A percentile compares a stretch with the other conserved stretches of the same genome.
phyloP scores from a whole-genome alignment of 92 coral and sea anemone genomes.

The Bergia puertoricense region DNA sequence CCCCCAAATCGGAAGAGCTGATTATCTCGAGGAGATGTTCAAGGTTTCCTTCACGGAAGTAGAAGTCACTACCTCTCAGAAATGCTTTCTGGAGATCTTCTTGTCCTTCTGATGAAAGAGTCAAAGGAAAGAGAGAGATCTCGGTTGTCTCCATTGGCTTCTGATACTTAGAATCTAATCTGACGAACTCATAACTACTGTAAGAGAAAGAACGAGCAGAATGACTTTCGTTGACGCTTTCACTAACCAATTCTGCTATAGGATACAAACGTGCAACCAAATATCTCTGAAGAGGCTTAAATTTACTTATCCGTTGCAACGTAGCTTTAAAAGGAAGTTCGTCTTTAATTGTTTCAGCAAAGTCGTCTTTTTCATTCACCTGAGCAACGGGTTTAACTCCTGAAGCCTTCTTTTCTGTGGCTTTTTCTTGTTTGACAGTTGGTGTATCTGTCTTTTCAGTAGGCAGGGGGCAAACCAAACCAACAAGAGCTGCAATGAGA shows the following conservation, averaged over 20 bases:
- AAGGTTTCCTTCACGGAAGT: slow-evolving; percentile 77
- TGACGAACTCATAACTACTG: slow-evolving; percentile 73
- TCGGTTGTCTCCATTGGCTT: slow-evolving; percentile 57
- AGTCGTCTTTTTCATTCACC: neutral
- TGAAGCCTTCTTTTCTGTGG: neutral
- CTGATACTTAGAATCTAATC: slow-evolving; percentile 58
- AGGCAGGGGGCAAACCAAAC: slow-evolving; percentile 73
- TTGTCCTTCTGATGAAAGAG: slow-evolving; percentile 68
- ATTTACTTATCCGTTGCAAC: slow-evolving; percentile 63
- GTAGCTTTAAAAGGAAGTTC: slow-evolving; percentile 73
- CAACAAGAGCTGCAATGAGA: slow-evolving; percentile 79
- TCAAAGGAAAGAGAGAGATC: slow-evolving; percentile 70
- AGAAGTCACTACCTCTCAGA: slow-evolving; percentile 72
- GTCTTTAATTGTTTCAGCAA: slow-evolving; percentile 31
- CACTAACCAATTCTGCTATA: slow-evolving; percentile 76
- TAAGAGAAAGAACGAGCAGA: slow-evolving; percentile 42
- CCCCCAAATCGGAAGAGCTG: slow-evolving; percentile 65
- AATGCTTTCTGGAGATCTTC: slow-evolving; percentile 69
- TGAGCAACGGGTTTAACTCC: neutral
- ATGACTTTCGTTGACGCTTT: slow-evolving; percentile 52
- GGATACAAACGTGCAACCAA: slow-evolving; percentile 77
- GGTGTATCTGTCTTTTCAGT: neutral
- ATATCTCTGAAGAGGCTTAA: slow-evolving; percentile 86
- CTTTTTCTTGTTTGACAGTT: neutral
- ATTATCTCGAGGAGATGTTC: slow-evolving; percentile 80